Base-by-base conservation (phyloP, 92 coral and sea anemone species). In the Paramuricea clavata region DNA sequence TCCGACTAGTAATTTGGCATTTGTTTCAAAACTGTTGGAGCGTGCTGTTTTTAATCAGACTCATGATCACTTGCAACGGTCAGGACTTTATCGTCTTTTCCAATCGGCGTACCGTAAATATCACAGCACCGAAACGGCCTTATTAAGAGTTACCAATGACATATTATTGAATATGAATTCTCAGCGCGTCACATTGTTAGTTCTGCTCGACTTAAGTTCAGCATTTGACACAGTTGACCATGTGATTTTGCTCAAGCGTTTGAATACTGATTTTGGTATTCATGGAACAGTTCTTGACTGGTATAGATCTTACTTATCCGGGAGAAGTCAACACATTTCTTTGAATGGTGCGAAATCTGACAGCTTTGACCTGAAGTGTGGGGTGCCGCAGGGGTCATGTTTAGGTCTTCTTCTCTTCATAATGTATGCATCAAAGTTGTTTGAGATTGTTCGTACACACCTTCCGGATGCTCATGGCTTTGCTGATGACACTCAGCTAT, bases 51-150 rank as follows among this genome's bases (percentile, higher is more conserved):
- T 50, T 16, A 50, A 50, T 50, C 12, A 50, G 11, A 12, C 21
- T 8, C 59, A 50, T 50, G 59, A 50, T 50, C 12, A 50, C 21
- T 50, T 42, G 49, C 49, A 12, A 42, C 3, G 59, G 19, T 50
- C 59, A 12, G 22, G 21, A 7, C 21, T 50, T 50, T 50, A 50
- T 50, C 12, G 17, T 50, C 17, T 61, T 2, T 13, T 61, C 6
- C 69, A 69, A 69, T 69, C 49, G 4, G 76, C 69, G 30, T 61
- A 61, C 10, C 69, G 69, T 61, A 3, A 69, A 49, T 47, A 42
- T 19, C 36, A 33, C 28, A 82, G 77, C 21, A 82, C 74, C n/a
- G 86, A 72, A 78, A 82, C 86, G 6, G 79, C 79, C 19, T 23
- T 73, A 22, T 23, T 73, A 23, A 73, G n/a, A n/a, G 79, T 73